Evolutionary conservation across 1,140 invertebrate genomes (phyloP).

Genomic region (Frieseomelitta varia): DNA sequence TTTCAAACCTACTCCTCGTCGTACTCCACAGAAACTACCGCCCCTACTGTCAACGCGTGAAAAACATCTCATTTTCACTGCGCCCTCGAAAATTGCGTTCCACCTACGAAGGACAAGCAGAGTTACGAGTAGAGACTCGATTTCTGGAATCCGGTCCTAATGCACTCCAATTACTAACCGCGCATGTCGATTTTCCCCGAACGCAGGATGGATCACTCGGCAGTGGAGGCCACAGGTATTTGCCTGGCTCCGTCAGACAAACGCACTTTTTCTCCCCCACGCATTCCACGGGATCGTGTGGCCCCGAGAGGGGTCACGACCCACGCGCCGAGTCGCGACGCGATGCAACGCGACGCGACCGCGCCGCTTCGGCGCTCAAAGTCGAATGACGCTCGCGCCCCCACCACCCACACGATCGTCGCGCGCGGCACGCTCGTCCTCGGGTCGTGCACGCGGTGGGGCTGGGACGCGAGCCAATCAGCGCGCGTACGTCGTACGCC

Average conservation of each 20-base stretch:
- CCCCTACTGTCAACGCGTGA: neutral
- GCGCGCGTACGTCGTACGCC: constrained; percentile 71
- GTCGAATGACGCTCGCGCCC: constrained; percentile 72
- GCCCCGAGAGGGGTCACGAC: constrained; percentile 50
- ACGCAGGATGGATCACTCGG: neutral
- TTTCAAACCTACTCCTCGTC: neutral
- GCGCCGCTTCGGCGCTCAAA: constrained; percentile 56
- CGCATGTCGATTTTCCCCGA: too few species aligned
- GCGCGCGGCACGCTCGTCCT: constrained; percentile 70
- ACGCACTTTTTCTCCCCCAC: constrained; percentile 52
- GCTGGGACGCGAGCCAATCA: constrained; percentile 67
- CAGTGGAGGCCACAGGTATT: neutral
- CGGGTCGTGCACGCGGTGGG: constrained; percentile 59
- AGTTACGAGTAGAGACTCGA: neutral
- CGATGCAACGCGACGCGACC: constrained; percentile 50
- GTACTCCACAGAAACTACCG: neutral
- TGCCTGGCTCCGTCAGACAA: constrained; percentile 6
- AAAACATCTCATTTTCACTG: neutral
- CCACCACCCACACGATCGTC: constrained; percentile 68
- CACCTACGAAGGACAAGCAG: neutral
- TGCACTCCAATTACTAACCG: constrained; percentile 35
- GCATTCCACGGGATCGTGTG: constrained; percentile 42
- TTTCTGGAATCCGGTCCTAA: neutral
- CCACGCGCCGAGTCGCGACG: constrained; percentile 64
- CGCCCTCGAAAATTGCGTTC: neutral